A percentile compares a stretch with the other conserved stretches of the same genome.
Conservation (phyloP, 2,888 invertebrate genomes). For the Pterostichus niger region DNA sequence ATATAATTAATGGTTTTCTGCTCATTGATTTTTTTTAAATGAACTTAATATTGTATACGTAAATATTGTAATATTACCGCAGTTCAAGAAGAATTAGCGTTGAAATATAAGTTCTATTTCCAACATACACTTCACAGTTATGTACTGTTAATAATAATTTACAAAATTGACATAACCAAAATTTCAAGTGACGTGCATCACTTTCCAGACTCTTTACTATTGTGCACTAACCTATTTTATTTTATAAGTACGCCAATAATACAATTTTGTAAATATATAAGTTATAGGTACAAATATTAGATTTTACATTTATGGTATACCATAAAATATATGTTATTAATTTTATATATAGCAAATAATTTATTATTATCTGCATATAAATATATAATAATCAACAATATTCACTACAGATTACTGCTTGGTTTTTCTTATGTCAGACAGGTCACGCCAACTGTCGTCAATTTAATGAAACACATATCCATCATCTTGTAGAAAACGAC, state of each 20-base stretch:
- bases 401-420: not conserved
- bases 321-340: too few relatives aligned
- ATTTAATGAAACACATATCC: conserved; percentile 51
- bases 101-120: conserved; percentile 4
- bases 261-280: too few relatives aligned
- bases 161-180: conserved; percentile 63
- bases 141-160: conserved; percentile 41
- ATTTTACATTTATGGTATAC: too few relatives aligned
- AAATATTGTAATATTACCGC: conserved; percentile 29
- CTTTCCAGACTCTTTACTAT: not conserved
- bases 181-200: conserved; percentile 62
- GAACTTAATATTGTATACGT: not conserved
- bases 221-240: not conserved
- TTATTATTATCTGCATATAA: not conserved
- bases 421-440: conserved; percentile 52
- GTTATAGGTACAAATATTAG: too few relatives aligned
- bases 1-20: conserved; percentile 14
- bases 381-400: not conserved
- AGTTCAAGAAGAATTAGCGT: conserved; percentile 7
- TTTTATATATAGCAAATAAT: too few relatives aligned
- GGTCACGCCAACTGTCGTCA: conserved; percentile 57
- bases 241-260: not conserved
- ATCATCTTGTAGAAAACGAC: conserved; percentile 62
- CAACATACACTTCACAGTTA: conserved; percentile 39
- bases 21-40: conserved; percentile 48